These are phyloP conservation scores for Phymastichus coffea DNA, from an alignment of 1,140 invertebrate genomes.

Conservation along the genomic window DNA sequence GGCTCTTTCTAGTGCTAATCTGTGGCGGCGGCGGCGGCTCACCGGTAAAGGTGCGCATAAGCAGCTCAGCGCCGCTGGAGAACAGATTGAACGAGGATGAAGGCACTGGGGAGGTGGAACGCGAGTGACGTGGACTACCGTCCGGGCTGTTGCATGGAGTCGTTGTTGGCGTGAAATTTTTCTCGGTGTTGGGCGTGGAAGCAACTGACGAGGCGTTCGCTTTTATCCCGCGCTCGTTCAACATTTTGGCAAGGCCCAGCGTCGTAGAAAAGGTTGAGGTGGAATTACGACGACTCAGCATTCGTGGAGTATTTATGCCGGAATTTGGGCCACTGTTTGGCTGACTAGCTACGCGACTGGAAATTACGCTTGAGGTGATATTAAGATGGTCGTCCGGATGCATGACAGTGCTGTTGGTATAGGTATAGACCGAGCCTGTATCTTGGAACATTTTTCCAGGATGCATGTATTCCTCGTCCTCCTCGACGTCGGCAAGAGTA, in stretches of 20 bases:
- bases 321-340: conserved; percentile 60
- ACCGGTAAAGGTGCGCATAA: conserved; percentile 67
- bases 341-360: conserved; percentile 60
- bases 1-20: conserved; percentile 46
- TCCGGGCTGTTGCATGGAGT: conserved; percentile 82
- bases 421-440: conserved; percentile 80
- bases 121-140: conserved; percentile 60
- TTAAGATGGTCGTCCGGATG: conserved; percentile 81
- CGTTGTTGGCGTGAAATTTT: conserved; percentile 73
- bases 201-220: conserved; percentile 68
- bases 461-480: conserved; percentile 78
- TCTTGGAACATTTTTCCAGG: conserved; percentile 75
- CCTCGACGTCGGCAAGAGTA: conserved; percentile 83
- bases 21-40: conserved; percentile 47
- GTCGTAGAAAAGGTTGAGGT: conserved; percentile 80
- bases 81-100: conserved; percentile 67
- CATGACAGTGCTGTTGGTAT: conserved; percentile 85
- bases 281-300: conserved; percentile 68
- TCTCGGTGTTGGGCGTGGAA: conserved; percentile 65
- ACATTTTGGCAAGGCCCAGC: conserved; percentile 74
- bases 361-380: conserved; percentile 61
- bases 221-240: conserved; percentile 79
- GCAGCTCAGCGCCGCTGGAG: conserved; percentile 72
- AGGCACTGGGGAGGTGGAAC: conserved; percentile 60
- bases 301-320: conserved; percentile 62